These are phyloP conservation scores for Ammospiza caudacuta DNA, from an alignment of 2,113 vertebrate species.

Conservation along the genomic window DNA sequence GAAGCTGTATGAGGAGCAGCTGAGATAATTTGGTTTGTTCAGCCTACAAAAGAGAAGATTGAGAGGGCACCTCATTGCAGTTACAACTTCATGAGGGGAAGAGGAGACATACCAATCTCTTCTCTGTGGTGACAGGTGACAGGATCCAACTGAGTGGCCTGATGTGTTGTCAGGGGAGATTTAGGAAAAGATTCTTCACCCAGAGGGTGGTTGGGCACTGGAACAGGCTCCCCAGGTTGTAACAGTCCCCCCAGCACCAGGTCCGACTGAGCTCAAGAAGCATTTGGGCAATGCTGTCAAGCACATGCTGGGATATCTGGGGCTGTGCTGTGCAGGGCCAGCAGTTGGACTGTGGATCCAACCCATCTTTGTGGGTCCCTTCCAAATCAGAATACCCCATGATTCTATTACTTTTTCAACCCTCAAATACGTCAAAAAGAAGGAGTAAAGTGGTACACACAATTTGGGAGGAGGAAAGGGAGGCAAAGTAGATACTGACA, in stretches of 20 bases:
- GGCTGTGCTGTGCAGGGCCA: not conserved
- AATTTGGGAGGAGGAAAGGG: not conserved
- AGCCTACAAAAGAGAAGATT: not conserved
- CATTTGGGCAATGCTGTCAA: not conserved
- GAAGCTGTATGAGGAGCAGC: accelerated
- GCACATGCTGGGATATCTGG: not conserved
- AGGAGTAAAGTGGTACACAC: not conserved
- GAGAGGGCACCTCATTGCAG: not conserved
- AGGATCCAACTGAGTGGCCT: accelerated
- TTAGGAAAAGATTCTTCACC: not conserved
- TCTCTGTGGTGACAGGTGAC: not conserved
- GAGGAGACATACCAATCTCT: accelerated
- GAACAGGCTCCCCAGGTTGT: not conserved
- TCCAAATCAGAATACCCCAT: not conserved
- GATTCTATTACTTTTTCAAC: not conserved
- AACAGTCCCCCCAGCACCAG: not conserved
- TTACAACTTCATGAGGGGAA: accelerated
- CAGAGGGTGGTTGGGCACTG: accelerated
- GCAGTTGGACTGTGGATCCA: not conserved
- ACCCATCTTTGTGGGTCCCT: not conserved
- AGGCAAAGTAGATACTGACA: not conserved
- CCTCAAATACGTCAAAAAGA: not conserved
- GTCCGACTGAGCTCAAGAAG: not conserved
- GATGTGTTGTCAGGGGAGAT: not conserved
- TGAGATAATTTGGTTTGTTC: not conserved